phyloP scores from a whole-genome alignment of 2,797 vertebrate species.

The Coendou prehensilis region DNA sequence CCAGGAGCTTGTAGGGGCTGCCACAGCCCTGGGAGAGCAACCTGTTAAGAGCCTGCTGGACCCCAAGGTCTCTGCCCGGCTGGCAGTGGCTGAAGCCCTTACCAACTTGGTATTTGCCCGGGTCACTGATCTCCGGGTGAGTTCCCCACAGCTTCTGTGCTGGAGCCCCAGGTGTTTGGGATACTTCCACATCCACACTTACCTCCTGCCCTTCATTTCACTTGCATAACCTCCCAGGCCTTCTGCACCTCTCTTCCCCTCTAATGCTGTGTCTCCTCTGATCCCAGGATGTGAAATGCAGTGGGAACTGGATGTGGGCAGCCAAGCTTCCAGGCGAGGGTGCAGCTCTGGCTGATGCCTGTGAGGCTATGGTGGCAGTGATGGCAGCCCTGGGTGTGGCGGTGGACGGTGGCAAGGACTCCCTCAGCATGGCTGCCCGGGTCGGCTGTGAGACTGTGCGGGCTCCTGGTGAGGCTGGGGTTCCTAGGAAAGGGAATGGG shows the following conservation, averaged over 20 bases:
- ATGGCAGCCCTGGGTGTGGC: slow-evolving; percentile 94
- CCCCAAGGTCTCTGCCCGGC: slow-evolving; percentile 93
- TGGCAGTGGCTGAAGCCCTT: slow-evolving; percentile 95
- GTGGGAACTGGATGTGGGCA: slow-evolving; percentile 99
- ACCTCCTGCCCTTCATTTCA: not conserved
- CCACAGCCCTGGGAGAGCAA: slow-evolving; percentile 96
- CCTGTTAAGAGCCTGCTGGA: slow-evolving; percentile 95
- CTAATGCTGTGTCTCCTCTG: not conserved
- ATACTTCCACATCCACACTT: fast-evolving
- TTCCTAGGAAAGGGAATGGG: not conserved
- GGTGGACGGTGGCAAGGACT: slow-evolving; percentile 97
- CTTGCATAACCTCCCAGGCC: too few relatives aligned
- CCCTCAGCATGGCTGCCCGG: slow-evolving; percentile 96
- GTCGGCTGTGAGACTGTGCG: slow-evolving; percentile 93
- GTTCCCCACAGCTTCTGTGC: not conserved
- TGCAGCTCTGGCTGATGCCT: slow-evolving; percentile 92
- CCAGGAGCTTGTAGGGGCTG: slow-evolving; percentile 92
- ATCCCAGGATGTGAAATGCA: slow-evolving; percentile 96
- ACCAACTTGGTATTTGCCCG: slow-evolving; percentile 96
- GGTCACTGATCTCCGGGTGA: slow-evolving; percentile 93
- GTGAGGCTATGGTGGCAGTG: slow-evolving; percentile 92
- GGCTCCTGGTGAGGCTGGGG: slow-evolving; percentile 92
- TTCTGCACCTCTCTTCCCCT: not conserved
- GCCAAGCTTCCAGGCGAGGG: slow-evolving; percentile 95
- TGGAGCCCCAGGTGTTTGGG: not conserved